A percentile compares a stretch with the other conserved stretches of the same genome.
These are phyloP conservation scores for Arremon brunneinucha DNA, from an alignment of 2,797 vertebrate genomes.

Conservation along the genomic window DNA sequence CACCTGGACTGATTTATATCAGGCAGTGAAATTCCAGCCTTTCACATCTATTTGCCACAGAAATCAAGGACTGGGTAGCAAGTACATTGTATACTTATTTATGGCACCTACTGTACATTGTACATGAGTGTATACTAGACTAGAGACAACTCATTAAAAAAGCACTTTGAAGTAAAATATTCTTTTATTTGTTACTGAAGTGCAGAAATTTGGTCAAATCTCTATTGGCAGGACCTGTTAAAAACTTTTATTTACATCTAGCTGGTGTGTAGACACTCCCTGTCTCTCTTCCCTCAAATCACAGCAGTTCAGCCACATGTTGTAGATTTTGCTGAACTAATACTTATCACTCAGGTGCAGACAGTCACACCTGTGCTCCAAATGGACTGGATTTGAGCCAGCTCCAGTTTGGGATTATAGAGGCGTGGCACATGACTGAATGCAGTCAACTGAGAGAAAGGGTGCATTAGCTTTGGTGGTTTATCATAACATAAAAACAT, in stretches of 20 bases:
- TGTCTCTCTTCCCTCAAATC: neutral
- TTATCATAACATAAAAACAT: neutral
- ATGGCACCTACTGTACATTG: neutral
- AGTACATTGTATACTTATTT: neutral
- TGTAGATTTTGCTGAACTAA: neutral
- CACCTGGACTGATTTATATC: neutral
- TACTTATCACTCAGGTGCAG: conserved; percentile 17
- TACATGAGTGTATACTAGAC: neutral
- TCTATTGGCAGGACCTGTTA: neutral
- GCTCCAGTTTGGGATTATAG: neutral
- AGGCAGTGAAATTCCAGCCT: neutral
- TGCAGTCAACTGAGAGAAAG: neutral
- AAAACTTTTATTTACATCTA: neutral
- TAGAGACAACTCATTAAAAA: neutral
- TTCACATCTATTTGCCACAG: neutral
- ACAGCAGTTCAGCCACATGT: neutral
- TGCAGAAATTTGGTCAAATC: neutral
- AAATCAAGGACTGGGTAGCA: neutral
- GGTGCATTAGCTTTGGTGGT: neutral
- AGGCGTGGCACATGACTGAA: neutral
- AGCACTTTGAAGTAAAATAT: neutral
- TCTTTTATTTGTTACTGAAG: neutral
- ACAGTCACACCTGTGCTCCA: conserved; percentile 1
- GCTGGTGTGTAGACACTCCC: neutral
- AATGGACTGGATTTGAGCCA: neutral